These are phyloP conservation scores for Hephaestus fuliginosus DNA, from an alignment of 2,797 vertebrate genomes.

Conservation along the genomic window DNA sequence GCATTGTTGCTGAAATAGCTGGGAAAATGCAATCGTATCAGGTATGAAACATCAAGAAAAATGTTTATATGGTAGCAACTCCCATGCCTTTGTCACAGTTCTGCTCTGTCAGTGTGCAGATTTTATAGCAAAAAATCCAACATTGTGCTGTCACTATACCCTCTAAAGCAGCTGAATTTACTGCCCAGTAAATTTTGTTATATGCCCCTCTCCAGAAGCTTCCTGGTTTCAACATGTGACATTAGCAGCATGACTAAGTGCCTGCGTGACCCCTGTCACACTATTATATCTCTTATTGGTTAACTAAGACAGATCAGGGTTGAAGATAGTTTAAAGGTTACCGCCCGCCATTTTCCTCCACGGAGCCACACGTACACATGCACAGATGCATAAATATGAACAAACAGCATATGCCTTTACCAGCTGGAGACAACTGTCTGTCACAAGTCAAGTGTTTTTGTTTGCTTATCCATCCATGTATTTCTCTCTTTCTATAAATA, in stretches of 20 bases:
- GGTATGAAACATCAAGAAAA: constrained; percentile 46
- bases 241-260: constrained; percentile 75
- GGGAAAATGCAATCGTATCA: constrained; percentile 48
- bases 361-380: neutral
- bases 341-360: constrained; percentile 14
- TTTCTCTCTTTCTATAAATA: constrained; percentile 58
- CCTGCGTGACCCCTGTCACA: constrained; percentile 69
- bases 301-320: constrained; percentile 80
- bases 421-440: constrained; percentile 49
- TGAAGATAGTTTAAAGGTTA: constrained; percentile 43
- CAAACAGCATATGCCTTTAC: constrained; percentile 1
- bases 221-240: constrained; percentile 72
- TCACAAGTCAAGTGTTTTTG: constrained; percentile 32
- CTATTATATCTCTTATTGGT: constrained; percentile 65
- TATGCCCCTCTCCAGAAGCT: constrained; percentile 58
- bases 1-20: constrained; percentile 52
- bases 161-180: constrained; percentile 67
- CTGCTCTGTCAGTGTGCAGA: constrained; percentile 23
- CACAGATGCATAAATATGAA: constrained; percentile 17
- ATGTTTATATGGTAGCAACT: constrained; percentile 31
- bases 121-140: constrained; percentile 60
- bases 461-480: constrained; percentile 55
- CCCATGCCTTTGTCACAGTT: constrained; percentile 18
- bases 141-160: constrained; percentile 56
- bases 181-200: constrained; percentile 68